Base-by-base conservation (phyloP, 2,113 vertebrate genomes). In the Struthidea cinerea region DNA sequence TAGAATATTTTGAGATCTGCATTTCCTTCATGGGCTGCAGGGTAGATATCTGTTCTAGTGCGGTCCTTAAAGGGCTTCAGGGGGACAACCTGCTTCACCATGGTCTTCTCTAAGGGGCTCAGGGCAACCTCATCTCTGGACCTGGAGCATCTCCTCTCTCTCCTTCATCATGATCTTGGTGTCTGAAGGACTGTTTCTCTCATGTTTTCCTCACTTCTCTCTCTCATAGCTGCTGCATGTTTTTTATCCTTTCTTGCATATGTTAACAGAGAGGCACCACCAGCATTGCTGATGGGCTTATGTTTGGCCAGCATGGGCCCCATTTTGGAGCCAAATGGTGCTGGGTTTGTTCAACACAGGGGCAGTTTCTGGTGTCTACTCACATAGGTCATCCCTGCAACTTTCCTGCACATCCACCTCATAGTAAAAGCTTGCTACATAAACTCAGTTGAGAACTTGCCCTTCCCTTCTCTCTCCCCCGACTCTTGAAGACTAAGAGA, bases 141-240 rank as follows among this genome's bases (percentile, higher is more conserved):
- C 3, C 6, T 82, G 56, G 8, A 61, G 3, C 10, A 39, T 2
- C 5, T 78, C 4, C 9, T 71, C 14, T 3, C 6, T 6, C 2
- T 60, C 2, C 7, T 82, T 35, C 14, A 4, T 61, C 37, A 61
- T 14, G 15, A 22, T 13, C 27, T 39, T 52, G 11, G 15, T 67
- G 19, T 60, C 16, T 71, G 37, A 27, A 61, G 5, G 20, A 12
- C 4, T 17, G 4, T 35, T 75, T 49, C 47, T 49, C 23, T 49
- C 23, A 11, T 6, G 1, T 6, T 82, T 74, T 65, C 37, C 60
- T 60, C 18, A 17, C 9, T 74, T 64, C 9, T 28, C 5, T 35
- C 23, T 64, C 32, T 61, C 10, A 35, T 5, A 41, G 8, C 10
- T 41, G 22, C 21, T 57, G 27, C 13, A 52, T 4, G 6, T 11